Percentiles rank a stretch among this genome's conserved stretches.
phyloP scores from a whole-genome alignment of 2,113 vertebrate genomes.

The Plecotus auritus region DNA sequence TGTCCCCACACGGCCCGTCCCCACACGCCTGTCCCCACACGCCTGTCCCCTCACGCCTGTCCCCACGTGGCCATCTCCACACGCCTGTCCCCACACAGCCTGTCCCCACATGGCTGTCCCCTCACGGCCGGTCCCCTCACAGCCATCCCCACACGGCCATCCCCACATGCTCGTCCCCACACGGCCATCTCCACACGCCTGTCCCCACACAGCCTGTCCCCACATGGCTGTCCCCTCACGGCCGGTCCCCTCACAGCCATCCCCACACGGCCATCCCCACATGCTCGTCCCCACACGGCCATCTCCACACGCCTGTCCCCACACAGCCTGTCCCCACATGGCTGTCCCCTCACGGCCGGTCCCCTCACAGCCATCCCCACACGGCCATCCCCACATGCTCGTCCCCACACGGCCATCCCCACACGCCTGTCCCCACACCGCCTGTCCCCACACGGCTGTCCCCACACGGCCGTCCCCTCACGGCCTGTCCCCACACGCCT shows the following conservation, averaged over 20 bases:
- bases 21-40: too few relatives aligned
- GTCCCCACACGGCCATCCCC: not conserved
- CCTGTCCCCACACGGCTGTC: not conserved
- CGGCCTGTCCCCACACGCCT: too few relatives aligned
- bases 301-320: not conserved
- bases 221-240: not conserved
- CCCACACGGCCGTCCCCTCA: not conserved
- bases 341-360: too few relatives aligned
- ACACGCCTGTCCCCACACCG: too few relatives aligned
- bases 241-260: not conserved
- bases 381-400: not conserved
- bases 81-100: not conserved
- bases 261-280: too few relatives aligned
- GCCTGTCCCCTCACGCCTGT: too few relatives aligned
- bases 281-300: too few relatives aligned
- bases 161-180: not conserved
- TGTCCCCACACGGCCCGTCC: not conserved
- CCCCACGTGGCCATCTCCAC: too few relatives aligned
- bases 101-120: not conserved
- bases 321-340: not conserved
- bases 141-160: too few relatives aligned
- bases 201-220: too few relatives aligned
- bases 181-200: not conserved
- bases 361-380: not conserved
- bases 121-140: too few relatives aligned